phyloP scores from a whole-genome alignment of 2,113 vertebrate genomes.

The Cinclus cinclus region DNA sequence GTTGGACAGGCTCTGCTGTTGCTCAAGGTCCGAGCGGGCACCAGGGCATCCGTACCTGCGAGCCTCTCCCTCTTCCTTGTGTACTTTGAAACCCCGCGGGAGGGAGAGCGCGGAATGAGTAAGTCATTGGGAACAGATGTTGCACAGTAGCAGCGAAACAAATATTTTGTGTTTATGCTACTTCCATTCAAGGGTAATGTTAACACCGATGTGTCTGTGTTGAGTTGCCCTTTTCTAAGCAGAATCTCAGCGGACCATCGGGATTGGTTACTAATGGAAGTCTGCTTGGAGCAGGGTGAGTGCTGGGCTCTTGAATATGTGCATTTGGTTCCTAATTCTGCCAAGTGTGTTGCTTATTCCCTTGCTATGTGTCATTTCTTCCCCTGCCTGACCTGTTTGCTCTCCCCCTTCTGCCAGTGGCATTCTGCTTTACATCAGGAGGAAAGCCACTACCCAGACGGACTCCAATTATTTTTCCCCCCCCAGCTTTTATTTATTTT shows the following conservation, averaged over 20 bases:
- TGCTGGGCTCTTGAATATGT: not conserved
- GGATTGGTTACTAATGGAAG: not conserved
- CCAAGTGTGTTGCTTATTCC: not conserved
- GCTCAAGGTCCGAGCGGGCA: not conserved
- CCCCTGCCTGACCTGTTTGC: constrained; percentile 15
- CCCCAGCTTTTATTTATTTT: not conserved
- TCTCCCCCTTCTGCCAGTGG: not conserved
- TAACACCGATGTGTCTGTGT: not conserved
- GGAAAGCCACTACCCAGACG: not conserved
- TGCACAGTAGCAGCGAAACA: constrained; percentile 58
- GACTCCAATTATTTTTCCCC: fast-evolving
- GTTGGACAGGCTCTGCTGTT: not conserved
- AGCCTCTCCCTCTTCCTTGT: constrained; percentile 35
- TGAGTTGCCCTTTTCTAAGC: not conserved
- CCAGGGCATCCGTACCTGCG: not conserved
- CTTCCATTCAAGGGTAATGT: not conserved
- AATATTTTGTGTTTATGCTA: constrained; percentile 58
- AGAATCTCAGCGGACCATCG: not conserved
- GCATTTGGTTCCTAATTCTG: not conserved
- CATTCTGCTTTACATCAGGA: not conserved
- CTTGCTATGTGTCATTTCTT: not conserved
- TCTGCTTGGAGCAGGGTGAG: not conserved
- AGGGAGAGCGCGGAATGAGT: not conserved
- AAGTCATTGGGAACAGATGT: constrained; percentile 41
- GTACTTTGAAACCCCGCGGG: constrained; percentile 45